Conservation (phyloP, 1,140 invertebrate genomes). For the Asbolus verrucosus region DNA sequence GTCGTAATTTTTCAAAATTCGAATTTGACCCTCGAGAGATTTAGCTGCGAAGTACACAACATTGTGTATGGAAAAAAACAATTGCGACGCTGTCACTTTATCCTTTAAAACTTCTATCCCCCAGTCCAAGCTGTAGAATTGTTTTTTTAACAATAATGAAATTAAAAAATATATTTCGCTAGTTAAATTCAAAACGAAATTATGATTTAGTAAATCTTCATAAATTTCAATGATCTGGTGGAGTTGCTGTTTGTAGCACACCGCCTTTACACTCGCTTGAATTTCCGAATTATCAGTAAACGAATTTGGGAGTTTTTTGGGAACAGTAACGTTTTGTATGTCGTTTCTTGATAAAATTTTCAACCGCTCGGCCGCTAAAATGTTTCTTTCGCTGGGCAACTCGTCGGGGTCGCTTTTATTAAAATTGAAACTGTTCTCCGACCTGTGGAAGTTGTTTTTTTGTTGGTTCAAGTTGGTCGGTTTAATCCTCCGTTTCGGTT, state of each 20-base stretch:
- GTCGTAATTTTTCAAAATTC: slow-evolving; percentile 69
- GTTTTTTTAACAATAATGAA: slow-evolving; percentile 65
- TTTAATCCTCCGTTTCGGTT: slow-evolving; percentile 57
- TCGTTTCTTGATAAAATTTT: slow-evolving; percentile 52
- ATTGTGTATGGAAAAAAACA: slow-evolving; percentile 68
- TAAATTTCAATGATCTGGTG: slow-evolving; percentile 67
- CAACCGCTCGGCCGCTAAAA: slow-evolving; percentile 52
- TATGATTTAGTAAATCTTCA: slow-evolving; percentile 63
- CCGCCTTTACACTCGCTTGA: slow-evolving; percentile 59
- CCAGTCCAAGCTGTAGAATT: slow-evolving; percentile 38
- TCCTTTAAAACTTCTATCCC: slow-evolving; percentile 48
- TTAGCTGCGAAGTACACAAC: slow-evolving; percentile 73
- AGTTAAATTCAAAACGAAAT: slow-evolving; percentile 70
- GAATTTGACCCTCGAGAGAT: slow-evolving; percentile 66
- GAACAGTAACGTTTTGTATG: slow-evolving; percentile 18
- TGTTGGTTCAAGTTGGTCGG: slow-evolving; percentile 57
- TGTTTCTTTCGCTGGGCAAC: slow-evolving; percentile 47
- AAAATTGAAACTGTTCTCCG: slow-evolving; percentile 61
- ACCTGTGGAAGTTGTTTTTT: slow-evolving; percentile 41
- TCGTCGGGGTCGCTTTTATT: slow-evolving; percentile 40
- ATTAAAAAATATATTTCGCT: slow-evolving; percentile 73
- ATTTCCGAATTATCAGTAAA: slow-evolving; percentile 54
- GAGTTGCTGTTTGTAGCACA: slow-evolving; percentile 64
- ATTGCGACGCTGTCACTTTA: slow-evolving; percentile 29
- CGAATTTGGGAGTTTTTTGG: not conserved